Conservation (phyloP, 2,797 vertebrate species). For the Hyperoplus lanceolatus region DNA sequence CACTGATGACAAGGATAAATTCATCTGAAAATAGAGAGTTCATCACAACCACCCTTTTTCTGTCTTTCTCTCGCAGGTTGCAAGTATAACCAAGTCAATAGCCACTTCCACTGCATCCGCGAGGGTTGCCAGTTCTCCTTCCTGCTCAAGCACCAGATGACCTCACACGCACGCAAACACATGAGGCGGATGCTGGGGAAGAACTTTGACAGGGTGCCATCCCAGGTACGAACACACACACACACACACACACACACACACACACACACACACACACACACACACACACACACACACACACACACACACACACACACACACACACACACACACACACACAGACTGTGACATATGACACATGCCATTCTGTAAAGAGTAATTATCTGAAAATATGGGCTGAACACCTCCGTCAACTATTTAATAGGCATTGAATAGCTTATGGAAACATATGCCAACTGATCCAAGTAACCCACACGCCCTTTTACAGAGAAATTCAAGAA, state of each 20-base stretch:
- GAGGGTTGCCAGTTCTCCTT: slow-evolving; percentile 99
- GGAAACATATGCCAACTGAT: slow-evolving; percentile 32
- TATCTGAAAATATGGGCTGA: slow-evolving; percentile 32
- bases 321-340: not conserved
- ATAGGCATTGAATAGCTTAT: slow-evolving; percentile 47
- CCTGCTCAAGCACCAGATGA: slow-evolving; percentile 99
- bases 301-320: not conserved
- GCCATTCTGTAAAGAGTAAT: slow-evolving; percentile 45
- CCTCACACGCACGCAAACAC: slow-evolving; percentile 98
- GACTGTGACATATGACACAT: slow-evolving; percentile 3
- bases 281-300: too few species aligned
- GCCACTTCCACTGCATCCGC: slow-evolving; percentile 99
- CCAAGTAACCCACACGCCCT: slow-evolving; percentile 34
- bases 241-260: too few species aligned
- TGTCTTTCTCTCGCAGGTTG: slow-evolving; percentile 86
- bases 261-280: too few species aligned
- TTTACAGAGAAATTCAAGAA: not conserved
- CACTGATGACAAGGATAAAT: slow-evolving; percentile 55
- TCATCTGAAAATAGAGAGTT: slow-evolving; percentile 48
- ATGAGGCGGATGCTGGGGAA: slow-evolving; percentile 99
- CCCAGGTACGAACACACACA: slow-evolving; percentile 86
- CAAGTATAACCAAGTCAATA: slow-evolving; percentile 99
- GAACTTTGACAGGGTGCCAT: slow-evolving; percentile 96
- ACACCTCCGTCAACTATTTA: slow-evolving; percentile 1
- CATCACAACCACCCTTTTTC: slow-evolving; percentile 55